Evolutionary conservation across 2,113 vertebrate species (phyloP).

Genomic region (Porphyrio hochstetteri): DNA sequence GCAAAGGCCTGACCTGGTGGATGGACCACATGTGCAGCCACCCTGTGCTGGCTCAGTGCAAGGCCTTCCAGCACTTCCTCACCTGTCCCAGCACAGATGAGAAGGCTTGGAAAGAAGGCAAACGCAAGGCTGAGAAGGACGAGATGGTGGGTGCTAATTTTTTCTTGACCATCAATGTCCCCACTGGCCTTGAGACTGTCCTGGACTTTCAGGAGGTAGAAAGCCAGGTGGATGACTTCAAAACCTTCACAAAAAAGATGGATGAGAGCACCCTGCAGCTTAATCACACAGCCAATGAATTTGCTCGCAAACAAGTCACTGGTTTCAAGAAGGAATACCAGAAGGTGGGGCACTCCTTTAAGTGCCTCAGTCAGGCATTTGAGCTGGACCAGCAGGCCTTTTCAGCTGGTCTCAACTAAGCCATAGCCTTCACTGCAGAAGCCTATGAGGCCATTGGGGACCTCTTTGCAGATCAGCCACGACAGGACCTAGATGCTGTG

Average conservation of each 20-base stretch:
- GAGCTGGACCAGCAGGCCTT: conserved; percentile 95
- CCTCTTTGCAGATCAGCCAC: conserved; percentile 93
- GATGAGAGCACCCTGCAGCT: conserved; percentile 92
- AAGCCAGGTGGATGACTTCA: conserved; percentile 93
- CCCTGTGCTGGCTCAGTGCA: conserved; percentile 89
- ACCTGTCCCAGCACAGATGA: conserved; percentile 88
- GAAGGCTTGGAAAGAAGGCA: conserved; percentile 97
- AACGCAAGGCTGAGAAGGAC: conserved; percentile 94
- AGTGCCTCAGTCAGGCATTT: conserved; percentile 91
- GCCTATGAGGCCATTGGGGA: conserved; percentile 92
- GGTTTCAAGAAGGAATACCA: conserved; percentile 98
- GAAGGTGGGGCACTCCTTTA: conserved; percentile 94
- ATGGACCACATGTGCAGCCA: conserved; percentile 99
- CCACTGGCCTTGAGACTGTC: conserved; percentile 59
- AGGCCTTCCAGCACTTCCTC: conserved; percentile 96
- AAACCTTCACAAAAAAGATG: conserved; percentile 94
- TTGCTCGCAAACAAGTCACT: conserved; percentile 93
- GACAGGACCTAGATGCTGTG: conserved; percentile 91
- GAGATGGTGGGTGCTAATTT: conserved; percentile 98
- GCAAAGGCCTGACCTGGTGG: conserved; percentile 95
- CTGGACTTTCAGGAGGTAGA: conserved; percentile 96
- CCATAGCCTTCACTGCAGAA: conserved; percentile 93
- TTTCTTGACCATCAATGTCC: conserved; percentile 93
- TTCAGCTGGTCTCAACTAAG: conserved; percentile 89
- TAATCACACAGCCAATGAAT: conserved; percentile 88